Percentiles rank a stretch among this genome's conserved stretches.
phyloP scores from a whole-genome alignment of 2,888 invertebrate genomes.

The Hirtodrosophila confusa region DNA sequence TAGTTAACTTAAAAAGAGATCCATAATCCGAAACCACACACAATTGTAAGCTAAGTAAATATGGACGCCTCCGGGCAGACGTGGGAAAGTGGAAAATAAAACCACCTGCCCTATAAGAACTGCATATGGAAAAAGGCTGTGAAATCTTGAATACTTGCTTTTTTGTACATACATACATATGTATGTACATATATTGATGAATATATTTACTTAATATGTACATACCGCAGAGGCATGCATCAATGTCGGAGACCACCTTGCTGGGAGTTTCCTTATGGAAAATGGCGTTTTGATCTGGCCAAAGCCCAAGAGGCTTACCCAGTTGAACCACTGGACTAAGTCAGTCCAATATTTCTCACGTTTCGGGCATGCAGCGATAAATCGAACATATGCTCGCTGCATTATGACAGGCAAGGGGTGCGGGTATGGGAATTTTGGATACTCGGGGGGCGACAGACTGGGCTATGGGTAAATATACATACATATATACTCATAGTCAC shows the following conservation, averaged over 20 bases:
- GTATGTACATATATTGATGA: conserved; percentile 1
- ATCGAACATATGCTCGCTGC: conserved; percentile 46
- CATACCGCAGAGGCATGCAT: conserved; percentile 41
- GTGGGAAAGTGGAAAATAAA: conserved; percentile 35
- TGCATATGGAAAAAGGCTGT: conserved; percentile 53
- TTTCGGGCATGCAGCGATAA: conserved; percentile 54
- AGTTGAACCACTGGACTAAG: conserved; percentile 77
- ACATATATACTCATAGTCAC: conserved; percentile 6
- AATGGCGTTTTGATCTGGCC: conserved; percentile 70
- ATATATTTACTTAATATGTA: conserved; percentile 11
- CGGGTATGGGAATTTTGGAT: conserved; percentile 18
- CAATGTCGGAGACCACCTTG: conserved; percentile 56
- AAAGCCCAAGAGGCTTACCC: conserved; percentile 64
- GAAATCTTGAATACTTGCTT: conserved; percentile 44
- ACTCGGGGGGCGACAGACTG: conserved; percentile 25
- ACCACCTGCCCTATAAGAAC: conserved; percentile 56
- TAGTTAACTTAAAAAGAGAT: conserved; percentile 62
- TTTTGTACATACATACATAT: conserved; percentile 3
- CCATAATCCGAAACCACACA: conserved; percentile 63
- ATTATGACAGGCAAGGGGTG: conserved; percentile 5
- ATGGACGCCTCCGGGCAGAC: conserved; percentile 1
- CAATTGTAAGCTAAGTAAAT: conserved; percentile 39
- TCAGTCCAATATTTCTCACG: conserved; percentile 75
- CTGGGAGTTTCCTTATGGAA: conserved; percentile 31
- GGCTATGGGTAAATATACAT: conserved; percentile 1